Conservation (phyloP, 2,113 vertebrate genomes). For the Phylloscopus trochiloides region DNA sequence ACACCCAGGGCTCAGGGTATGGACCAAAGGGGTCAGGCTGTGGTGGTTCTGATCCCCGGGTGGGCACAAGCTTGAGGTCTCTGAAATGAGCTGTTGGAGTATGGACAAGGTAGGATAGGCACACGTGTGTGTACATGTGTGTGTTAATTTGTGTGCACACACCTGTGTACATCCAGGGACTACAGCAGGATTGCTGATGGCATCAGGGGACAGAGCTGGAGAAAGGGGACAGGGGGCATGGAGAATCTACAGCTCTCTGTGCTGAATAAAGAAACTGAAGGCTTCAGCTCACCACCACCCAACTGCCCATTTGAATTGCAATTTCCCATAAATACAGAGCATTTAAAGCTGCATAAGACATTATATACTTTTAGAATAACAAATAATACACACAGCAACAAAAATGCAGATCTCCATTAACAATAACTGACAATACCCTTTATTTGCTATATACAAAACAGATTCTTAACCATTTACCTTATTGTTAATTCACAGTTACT, state of each 20-base stretch:
- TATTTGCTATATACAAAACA: not conserved
- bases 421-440: not conserved
- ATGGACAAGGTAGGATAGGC: not conserved
- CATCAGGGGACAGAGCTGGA: not conserved
- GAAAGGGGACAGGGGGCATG: not conserved
- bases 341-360: not conserved
- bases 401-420: not conserved
- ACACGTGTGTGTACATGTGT: rapidly evolving
- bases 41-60: not conserved
- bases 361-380: not conserved
- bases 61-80: not conserved
- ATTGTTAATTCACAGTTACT: not conserved
- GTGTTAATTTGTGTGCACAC: rapidly evolving
- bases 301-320: rapidly evolving
- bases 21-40: not conserved
- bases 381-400: rapidly evolving
- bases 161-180: rapidly evolving
- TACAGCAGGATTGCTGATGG: not conserved
- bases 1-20: not conserved
- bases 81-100: not conserved
- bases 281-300: not conserved
- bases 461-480: not conserved
- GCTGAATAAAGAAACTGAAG: not conserved
- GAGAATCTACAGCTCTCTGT: not conserved
- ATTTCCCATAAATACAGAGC: not conserved